Evolutionary conservation across 1,140 invertebrate species (phyloP).

Genomic region (Armadillidium nasatum): DNA sequence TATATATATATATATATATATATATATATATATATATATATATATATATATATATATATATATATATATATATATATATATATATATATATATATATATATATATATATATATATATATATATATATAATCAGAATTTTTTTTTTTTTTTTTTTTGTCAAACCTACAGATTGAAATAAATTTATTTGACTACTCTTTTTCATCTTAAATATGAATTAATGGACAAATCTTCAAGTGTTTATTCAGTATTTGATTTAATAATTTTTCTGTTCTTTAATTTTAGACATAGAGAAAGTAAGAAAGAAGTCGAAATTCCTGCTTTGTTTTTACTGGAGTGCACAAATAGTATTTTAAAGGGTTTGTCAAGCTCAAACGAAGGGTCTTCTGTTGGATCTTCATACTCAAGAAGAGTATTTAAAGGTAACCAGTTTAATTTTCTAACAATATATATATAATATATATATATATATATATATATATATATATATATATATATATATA

Average conservation of each 20-base stretch:
- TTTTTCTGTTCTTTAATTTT: not conserved
- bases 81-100: not conserved
- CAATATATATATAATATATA: no score
- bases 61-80: not conserved
- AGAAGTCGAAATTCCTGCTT: conserved; percentile 54
- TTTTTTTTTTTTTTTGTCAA: no score
- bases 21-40: not conserved
- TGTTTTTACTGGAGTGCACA: conserved; percentile 79
- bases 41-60: not conserved
- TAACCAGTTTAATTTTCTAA: not conserved
- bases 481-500: no score
- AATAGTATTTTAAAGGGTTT: conserved; percentile 75
- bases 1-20: conserved; percentile 31
- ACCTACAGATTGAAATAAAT: no score
- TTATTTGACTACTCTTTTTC: no score
- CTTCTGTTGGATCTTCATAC: not conserved
- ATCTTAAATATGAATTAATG: no score
- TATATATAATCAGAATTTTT: no score
- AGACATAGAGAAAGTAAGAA: conserved; percentile 32
- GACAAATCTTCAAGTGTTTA: no score
- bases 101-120: no score
- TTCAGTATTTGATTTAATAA: no score
- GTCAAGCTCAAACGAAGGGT: conserved; percentile 54
- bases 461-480: no score
- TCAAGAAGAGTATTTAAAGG: not conserved